Evolutionary conservation across 1,140 invertebrate genomes (phyloP).

Genomic region (Lordiphosa clarofinis): DNA sequence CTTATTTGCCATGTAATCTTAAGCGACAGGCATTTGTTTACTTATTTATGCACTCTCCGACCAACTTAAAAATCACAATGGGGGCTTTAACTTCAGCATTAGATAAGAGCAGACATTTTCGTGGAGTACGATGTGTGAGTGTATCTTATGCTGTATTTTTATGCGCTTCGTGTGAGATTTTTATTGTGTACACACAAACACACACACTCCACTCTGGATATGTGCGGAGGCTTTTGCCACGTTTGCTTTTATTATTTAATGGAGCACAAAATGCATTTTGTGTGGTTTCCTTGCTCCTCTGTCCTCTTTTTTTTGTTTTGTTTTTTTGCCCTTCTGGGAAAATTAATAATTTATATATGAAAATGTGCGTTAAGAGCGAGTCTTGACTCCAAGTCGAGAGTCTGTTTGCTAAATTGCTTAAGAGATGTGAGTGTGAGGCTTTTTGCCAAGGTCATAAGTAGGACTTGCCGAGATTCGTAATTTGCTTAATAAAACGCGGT

Average conservation of each 20-base stretch:
- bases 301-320: slow-evolving; percentile 22
- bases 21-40: slow-evolving; percentile 77
- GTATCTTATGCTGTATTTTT: slow-evolving; percentile 65
- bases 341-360: slow-evolving; percentile 78
- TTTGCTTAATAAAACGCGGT: slow-evolving; percentile 76
- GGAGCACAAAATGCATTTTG: slow-evolving; percentile 77
- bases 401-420: slow-evolving; percentile 75
- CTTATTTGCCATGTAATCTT: slow-evolving; percentile 77
- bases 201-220: slow-evolving; percentile 27
- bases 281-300: slow-evolving; percentile 28
- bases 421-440: slow-evolving; percentile 58
- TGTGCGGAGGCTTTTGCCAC: slow-evolving; percentile 57
- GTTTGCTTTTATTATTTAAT: slow-evolving; percentile 78
- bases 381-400: slow-evolving; percentile 31
- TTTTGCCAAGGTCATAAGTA: slow-evolving; percentile 77
- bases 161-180: slow-evolving; percentile 76
- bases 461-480: slow-evolving; percentile 68
- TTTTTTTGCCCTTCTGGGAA: slow-evolving; percentile 30
- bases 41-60: slow-evolving; percentile 72
- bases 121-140: slow-evolving; percentile 20
- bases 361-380: slow-evolving; percentile 74
- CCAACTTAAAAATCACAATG: slow-evolving; percentile 77
- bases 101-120: slow-evolving; percentile 46
- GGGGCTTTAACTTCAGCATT: slow-evolving; percentile 67
- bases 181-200: slow-evolving; percentile 64